Base-by-base conservation (phyloP, 2,797 vertebrate genomes). In the Halcyon badia region DNA sequence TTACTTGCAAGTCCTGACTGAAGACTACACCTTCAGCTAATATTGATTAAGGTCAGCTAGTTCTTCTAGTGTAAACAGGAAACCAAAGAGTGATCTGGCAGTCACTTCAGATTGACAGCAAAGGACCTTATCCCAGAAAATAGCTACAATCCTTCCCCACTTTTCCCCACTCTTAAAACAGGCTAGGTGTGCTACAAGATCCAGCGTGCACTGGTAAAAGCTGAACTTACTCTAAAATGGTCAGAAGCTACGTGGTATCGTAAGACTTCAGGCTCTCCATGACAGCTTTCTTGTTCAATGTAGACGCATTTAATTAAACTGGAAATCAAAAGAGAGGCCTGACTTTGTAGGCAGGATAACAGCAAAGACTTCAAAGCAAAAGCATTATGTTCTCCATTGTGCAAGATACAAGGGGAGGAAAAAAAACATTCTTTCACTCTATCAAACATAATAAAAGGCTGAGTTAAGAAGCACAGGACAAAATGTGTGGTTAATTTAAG, bases 381-480 rank as follows among this genome's bases (percentile, higher is more conserved):
- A 72, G 95, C 87, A 96, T 97, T 96, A 95, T 97, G 96, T 95
- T 97, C 90, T 94, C 89, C 93, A 96, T 96, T 97, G 95, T 97
- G 81, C 42, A 89, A 94, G 92, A 95, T 83, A 97, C 76, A 97
- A 97, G 96, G 78, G 91, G 87, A 97, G 85, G 90, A 91, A 96
- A 95, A 91, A 96, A 96, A 95, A n/a, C 71, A 95, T 97, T 94
- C 89, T 96, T 95, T 97, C 86, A 91, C 58, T 97, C 94, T 92
- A 92, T 94, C 94, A 96, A 86, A 94, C 73, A 68, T 93, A 97
- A 97, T 97, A 95, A 97, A 96, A 94, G 90, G 58, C 91, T 91
- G 89, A 95, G 82, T 89, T 95, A 96, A 94, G 89, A 93, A 76
- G 87, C 64, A 90, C 51, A 94, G 71, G 58, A 94, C 88, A 94